Evolutionary conservation across 2,888 invertebrate species (phyloP), one percentile per base, ranked within the genome.

Genomic region (Sthenelais limicola): DNA sequence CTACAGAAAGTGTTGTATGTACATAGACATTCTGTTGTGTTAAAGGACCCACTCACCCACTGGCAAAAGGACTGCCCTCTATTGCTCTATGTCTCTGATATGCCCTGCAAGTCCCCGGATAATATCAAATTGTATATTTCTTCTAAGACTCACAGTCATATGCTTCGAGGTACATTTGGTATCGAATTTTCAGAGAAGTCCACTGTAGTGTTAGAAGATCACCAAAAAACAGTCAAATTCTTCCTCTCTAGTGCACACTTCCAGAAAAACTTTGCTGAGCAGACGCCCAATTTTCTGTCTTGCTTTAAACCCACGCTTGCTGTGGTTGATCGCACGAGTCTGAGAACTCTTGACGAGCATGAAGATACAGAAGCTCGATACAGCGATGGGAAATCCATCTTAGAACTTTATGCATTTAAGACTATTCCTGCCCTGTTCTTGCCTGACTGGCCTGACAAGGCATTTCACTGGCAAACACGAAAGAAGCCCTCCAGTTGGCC

Each of bases 231-330:
- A 5, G 15, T 24, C 21, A 62, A 62, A 38, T 62, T 62, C 62
- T 62, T 62, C 62, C 24, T 62, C 3, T 62, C 62, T n/a, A 62
- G 62, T 38, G 26, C 35, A 38, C 1, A 15, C 2, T 62, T 62
- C 24, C 62, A 62, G 24, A 26, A n/a, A 1, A 21, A 35, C 24
- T 62, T 62, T 38, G 38, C n/a, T n/a, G 62, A 62, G 38, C 62
- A 62, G 24, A 62, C 62, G 7, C 62, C 62, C 35, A 62, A 62
- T 35, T 62, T 62, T 24, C 38, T 62, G 7, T 62, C 38, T 24
- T 15, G 15, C 38, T 62, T 38, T 18, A 62, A 21, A 24, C 26
- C 38, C 43, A 43, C 43, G 1, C 18, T 62, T 26, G 62, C 38
- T n/a, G 24, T 35, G 35, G 9, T 62, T n/a, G 38, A 62, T 24